Evolutionary conservation across 2,797 vertebrate genomes (phyloP), one percentile per base, ranked within the genome.

Genomic region (Odontamblyopus lacepedii): DNA sequence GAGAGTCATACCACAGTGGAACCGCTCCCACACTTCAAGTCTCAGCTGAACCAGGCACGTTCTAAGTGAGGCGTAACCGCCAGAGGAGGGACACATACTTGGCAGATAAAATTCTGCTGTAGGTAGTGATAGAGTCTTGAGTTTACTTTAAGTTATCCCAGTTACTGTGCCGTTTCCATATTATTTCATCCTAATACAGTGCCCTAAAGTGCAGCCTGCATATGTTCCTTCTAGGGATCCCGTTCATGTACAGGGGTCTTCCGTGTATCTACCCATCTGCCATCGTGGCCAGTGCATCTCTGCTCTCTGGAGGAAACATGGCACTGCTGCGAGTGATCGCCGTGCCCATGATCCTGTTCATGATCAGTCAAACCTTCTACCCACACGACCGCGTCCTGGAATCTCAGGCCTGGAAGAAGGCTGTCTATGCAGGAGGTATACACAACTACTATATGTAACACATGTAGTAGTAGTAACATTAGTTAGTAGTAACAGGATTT

Each of bases 341-440:
- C 0, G 78, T 93, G n/a, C 84, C 95, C 71, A 96, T 98, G 95
- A 94, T 96, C 76, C 87, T 96, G 18, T 96, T 96, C 82, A 98
- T 98, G 97, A 91, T 96, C 12, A 96, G 96, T 74, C 95, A 93
- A 18, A 95, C 88, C 66, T 94, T 93, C 92, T 98, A 99, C 80
- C 97, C 97, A 13, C 95, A 97, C 0, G 97, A 98, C 85, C 91
- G 94, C 72, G 94, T 98, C 73, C 91, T 98, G 79, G 97, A 98
- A 85, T 98, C 97, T 0, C 95, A 99, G 84, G 89, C 88, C 65
- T 99, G 97, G 96, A 98, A 99, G 85, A 99, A 98, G 90, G 75
- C 75, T 0, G 93, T 98, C 69, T 98, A 95, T 0, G 91, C 92
- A 0, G 97, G 96, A 93, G 96, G 96, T 97, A 88, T 89, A 71